These are phyloP conservation scores for Antigone vipio DNA, from an alignment of 2,113 vertebrate genomes.

Conservation along the genomic window DNA sequence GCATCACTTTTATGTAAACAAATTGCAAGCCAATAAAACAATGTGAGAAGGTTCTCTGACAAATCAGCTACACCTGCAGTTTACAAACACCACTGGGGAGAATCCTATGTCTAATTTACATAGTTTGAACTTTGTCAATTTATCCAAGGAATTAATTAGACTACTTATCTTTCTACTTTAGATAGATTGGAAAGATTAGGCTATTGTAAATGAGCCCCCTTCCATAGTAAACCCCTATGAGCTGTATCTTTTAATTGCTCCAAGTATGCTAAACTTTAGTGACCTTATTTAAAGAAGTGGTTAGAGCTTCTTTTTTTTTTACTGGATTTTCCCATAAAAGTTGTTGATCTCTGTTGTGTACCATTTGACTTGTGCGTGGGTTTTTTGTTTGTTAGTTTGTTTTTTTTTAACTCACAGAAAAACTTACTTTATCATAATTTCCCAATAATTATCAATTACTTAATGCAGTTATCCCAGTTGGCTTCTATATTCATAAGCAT, in stretches of 20 bases:
- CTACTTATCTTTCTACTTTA: not conserved
- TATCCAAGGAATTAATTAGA: not conserved
- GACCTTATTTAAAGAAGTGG: not conserved
- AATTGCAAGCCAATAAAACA: not conserved
- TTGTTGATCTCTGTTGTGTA: not conserved
- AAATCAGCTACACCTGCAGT: not conserved
- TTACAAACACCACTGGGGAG: not conserved
- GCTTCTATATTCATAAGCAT: not conserved
- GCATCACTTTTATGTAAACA: not conserved
- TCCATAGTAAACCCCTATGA: not conserved
- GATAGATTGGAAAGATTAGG: not conserved
- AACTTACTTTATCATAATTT: not conserved
- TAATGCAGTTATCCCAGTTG: not conserved
- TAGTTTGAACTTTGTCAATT: not conserved
- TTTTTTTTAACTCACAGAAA: not conserved
- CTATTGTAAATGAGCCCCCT: not conserved
- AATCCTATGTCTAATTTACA: not conserved
- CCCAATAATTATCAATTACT: not conserved
- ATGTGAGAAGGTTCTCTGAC: not conserved
- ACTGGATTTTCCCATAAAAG: not conserved
- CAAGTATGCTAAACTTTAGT: not conserved
- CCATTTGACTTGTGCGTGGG: accelerated
- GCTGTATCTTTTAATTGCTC: not conserved
- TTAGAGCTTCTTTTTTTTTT: not conserved
- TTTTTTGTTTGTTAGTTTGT: too few species aligned